Conservation (phyloP, 2,113 vertebrate species). For the Odocoileus virginianus region DNA sequence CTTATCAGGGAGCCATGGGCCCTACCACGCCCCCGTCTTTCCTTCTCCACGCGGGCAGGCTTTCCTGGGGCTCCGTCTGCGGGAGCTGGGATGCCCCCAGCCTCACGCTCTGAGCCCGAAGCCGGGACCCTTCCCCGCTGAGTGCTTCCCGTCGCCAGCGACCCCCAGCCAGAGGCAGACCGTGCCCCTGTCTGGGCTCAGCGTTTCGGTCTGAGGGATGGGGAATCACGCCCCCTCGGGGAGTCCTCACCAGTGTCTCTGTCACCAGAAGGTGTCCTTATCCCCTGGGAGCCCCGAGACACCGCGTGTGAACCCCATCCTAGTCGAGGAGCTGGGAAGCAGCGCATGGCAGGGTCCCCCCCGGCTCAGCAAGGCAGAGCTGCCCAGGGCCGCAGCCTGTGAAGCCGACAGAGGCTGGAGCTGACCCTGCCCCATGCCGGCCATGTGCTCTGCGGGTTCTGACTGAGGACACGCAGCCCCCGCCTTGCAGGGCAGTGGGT, state of each 20-base stretch:
- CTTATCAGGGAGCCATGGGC: not conserved
- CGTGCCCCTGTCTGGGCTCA: not conserved
- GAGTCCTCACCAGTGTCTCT: accelerated
- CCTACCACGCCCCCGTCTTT: accelerated
- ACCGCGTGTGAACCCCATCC: accelerated
- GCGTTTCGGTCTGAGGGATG: accelerated
- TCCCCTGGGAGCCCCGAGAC: not conserved
- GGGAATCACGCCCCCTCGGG: too few species aligned
- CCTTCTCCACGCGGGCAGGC: not conserved
- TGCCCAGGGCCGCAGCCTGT: not conserved
- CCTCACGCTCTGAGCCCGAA: accelerated
- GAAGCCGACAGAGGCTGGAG: accelerated
- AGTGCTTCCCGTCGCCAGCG: not conserved
- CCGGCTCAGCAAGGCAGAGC: accelerated
- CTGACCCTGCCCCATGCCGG: accelerated
- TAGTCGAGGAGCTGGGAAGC: accelerated
- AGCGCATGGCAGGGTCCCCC: not conserved
- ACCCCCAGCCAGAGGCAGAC: not conserved
- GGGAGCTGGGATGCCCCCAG: not conserved
- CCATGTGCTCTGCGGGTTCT: accelerated
- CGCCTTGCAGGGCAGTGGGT: accelerated
- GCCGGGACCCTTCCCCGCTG: accelerated
- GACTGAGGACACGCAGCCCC: accelerated
- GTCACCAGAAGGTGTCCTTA: accelerated
- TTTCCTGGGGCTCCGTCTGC: not conserved